phyloP scores from a whole-genome alignment of 1,140 invertebrate species.

The Panulirus ornatus region DNA sequence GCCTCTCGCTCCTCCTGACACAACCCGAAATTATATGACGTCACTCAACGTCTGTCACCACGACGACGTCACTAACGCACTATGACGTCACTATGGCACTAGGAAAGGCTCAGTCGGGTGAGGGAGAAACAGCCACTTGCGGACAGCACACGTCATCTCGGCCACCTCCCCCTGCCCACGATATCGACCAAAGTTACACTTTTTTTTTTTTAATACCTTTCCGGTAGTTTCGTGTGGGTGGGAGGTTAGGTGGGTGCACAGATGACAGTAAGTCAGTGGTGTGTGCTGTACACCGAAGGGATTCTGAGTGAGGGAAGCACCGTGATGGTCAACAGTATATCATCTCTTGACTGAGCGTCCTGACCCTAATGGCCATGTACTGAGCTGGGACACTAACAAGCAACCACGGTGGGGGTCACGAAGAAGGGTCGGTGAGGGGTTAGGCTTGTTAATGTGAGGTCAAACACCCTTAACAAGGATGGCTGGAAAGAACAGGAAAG shows the following conservation, averaged over 20 bases:
- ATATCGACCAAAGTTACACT: not conserved
- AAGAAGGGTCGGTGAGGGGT: too few relatives aligned
- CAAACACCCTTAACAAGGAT: conserved; percentile 26
- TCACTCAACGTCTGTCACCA: not conserved
- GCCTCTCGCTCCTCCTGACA: not conserved
- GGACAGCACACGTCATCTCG: not conserved
- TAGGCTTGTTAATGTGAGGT: conserved; percentile 7
- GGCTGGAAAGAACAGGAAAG: not conserved
- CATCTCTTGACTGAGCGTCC: not conserved
- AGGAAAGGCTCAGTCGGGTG: not conserved
- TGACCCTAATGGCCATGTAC: not conserved
- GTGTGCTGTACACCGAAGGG: not conserved
- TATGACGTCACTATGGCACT: not conserved
- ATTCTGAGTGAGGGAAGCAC: not conserved
- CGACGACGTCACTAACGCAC: not conserved
- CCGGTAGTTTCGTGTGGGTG: not conserved
- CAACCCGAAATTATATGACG: too few relatives aligned
- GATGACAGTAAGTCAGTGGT: not conserved
- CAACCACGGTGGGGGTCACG: conserved; percentile 16
- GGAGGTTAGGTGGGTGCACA: not conserved
- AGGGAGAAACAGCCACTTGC: not conserved
- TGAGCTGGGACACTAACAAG: not conserved
- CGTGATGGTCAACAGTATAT: too few relatives aligned
- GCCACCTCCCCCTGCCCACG: not conserved
- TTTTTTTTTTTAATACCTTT: not conserved